Base-by-base conservation (phyloP, 1,140 invertebrate species). In the Lasioglossum albipes region DNA sequence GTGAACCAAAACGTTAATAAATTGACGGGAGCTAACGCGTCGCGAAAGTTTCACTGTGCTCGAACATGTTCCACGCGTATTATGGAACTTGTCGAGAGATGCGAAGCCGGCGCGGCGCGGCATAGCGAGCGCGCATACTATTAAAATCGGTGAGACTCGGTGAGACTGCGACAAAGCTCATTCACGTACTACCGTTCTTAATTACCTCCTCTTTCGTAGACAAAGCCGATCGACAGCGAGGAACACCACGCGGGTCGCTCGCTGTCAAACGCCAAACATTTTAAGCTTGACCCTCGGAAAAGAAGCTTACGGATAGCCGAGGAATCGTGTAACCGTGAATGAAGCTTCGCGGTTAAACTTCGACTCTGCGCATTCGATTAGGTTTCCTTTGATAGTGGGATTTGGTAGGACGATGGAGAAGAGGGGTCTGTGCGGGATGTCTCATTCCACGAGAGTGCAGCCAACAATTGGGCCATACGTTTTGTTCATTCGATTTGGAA, bases 121-220 rank as follows among this genome's bases (percentile, higher is more conserved):
- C 12, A 7, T 45, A 45, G 45, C 7, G 45, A 45, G 45, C 45
- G 45, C 10, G 3, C 45, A 57, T 18, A 74, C 67, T 49, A 85
- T 85, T 85, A 85, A 82, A 82, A 85, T 75, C 68, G 49, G 18
- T 20, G 66, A 27, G 42, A 41, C 77, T 75, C 68, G 49, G 18
- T 20, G 66, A 27, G 42, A 41, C 77, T 70, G 16, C 59, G 75
- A 41, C 61, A 16, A 61, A 31, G 81, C 79, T 85, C 68, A 64
- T 67, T 75, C 69, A 64, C 22, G 41, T 42, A 36, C 2, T 62
- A 61, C 36, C 74, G 65, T 64, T 68, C 41, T 61, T 52, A 52
- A 78, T 82, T 73, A 61, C 71, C 42, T 18, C 36, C 42, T 18
- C 22, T 20, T 31, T 59, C 7, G 5, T n/a, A 3, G 73, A 18